phyloP scores from a whole-genome alignment of 2,797 vertebrate species.

The Gymnodraco acuticeps region DNA sequence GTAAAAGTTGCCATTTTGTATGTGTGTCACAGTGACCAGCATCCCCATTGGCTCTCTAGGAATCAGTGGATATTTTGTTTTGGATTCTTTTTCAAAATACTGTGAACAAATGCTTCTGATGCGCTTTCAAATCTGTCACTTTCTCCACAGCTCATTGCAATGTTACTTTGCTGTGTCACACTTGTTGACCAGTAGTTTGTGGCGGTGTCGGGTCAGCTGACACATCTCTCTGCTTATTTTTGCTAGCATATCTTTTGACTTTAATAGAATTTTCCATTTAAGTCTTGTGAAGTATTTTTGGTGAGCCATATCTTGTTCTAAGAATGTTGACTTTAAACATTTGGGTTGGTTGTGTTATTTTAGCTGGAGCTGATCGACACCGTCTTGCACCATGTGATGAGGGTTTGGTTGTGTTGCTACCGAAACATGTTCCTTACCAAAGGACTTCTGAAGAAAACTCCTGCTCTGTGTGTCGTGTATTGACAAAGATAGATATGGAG shows the following conservation, averaged over 20 bases:
- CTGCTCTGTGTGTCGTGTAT: slow-evolving; percentile 6
- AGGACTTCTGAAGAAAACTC: slow-evolving; percentile 15
- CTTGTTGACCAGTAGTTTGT: background rate
- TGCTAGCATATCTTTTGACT: background rate
- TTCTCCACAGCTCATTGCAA: background rate
- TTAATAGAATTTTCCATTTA: background rate
- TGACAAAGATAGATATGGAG: slow-evolving; percentile 40
- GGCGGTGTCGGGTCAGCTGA: background rate
- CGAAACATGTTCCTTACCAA: background rate
- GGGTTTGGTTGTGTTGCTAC: background rate
- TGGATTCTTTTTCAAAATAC: background rate
- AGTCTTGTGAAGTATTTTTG: background rate
- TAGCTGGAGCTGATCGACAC: background rate
- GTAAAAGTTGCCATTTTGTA: background rate
- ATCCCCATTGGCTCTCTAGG: background rate
- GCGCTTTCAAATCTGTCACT: background rate
- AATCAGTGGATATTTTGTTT: background rate
- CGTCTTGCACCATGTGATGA: background rate
- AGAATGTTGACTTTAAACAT: background rate
- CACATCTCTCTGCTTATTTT: background rate
- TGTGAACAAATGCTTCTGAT: background rate
- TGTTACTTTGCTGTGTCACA: background rate
- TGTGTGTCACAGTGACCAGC: background rate
- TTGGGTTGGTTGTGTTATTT: background rate
- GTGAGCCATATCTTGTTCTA: background rate